Evolutionary conservation across 2,797 vertebrate species (phyloP), one percentile per base, ranked within the genome.

Genomic region (Oophaga sylvatica): DNA sequence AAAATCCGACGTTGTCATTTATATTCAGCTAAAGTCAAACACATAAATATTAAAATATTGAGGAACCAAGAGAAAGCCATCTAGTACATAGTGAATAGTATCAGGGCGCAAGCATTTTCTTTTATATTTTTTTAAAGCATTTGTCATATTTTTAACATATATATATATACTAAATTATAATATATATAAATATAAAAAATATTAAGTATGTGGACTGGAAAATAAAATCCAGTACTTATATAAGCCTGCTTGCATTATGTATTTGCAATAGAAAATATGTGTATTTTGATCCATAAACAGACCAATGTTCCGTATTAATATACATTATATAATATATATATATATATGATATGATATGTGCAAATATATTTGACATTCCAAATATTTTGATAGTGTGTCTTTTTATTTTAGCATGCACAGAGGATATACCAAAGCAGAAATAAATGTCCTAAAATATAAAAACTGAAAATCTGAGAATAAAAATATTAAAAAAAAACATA

Each of bases 21-120:
- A 94, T 95, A 95, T 94, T 94, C 94, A 87, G 92, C 88, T 86
- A 89, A 92, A 95, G 93, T 92, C 94, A 93, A 92, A 92, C 93
- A 89, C 94, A 95, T 95, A 95, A 95, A 95, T 95, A 95, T 95
- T 95, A 95, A 95, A 95, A 85, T 77, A 71, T 35, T 77, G 59
- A 20, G 19, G 57, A 17, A 16, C 22, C 82, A 75, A 73, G 82
- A 17, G 56, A 83, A 53, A 84, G 45, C 60, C 62, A 77, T 78
- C 41, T 31, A 62, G 26, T 41, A 85, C 53, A 78, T 77, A 78
- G 35, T 19, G 59, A 62, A 20, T n/a, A 65, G 73, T 35, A 84
- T 26, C 73, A 53, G 29, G 29, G 41, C n/a, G n/a, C 1, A 77
- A 56, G 73, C 5, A 17, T 26, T 75, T 83, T 83, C 45, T 45